A percentile compares a stretch with the other conserved stretches of the same genome.
Conservation (phyloP, 2,888 invertebrate species). For the Elysia crispata region DNA sequence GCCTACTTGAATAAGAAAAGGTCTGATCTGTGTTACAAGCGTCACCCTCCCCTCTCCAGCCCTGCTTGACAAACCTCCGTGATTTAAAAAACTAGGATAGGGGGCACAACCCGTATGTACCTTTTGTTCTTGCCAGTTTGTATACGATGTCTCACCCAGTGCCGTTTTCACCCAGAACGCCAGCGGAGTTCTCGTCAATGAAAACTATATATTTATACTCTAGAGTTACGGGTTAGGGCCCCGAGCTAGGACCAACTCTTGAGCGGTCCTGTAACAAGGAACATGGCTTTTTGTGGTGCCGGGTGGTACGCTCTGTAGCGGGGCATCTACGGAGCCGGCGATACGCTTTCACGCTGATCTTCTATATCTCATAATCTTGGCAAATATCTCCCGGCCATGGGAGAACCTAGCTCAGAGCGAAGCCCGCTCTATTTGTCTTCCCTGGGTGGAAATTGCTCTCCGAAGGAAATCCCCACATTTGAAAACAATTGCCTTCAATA, state of each 20-base stretch:
- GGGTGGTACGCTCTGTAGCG: constrained; percentile 5
- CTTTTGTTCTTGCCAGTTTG: too few species aligned
- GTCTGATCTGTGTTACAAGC: too few species aligned
- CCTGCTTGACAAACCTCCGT: too few species aligned
- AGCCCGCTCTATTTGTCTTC: too few species aligned
- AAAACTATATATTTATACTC: not conserved
- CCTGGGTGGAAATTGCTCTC: constrained; percentile 39
- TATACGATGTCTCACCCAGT: too few species aligned
- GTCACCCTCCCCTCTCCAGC: too few species aligned
- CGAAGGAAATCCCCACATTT: not conserved
- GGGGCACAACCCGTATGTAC: too few species aligned
- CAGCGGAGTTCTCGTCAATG: not conserved
- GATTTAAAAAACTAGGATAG: too few species aligned
- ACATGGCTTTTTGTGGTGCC: constrained; percentile 1
- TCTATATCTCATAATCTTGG: constrained; percentile 29
- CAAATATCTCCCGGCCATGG: constrained; percentile 41
- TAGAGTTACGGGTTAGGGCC: constrained; percentile 21
- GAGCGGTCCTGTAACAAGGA: constrained; percentile 7
- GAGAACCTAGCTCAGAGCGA: not conserved
- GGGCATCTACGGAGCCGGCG: not conserved
- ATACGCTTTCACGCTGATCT: too few species aligned
- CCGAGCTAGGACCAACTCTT: constrained; percentile 3
- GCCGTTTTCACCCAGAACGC: too few species aligned
- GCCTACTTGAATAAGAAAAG: not conserved
- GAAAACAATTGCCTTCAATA: constrained; percentile 42